These are phyloP conservation scores for Stichodactyla mertensii DNA, from an alignment of 64 coral and sea anemone genomes.

Conservation along the genomic window DNA sequence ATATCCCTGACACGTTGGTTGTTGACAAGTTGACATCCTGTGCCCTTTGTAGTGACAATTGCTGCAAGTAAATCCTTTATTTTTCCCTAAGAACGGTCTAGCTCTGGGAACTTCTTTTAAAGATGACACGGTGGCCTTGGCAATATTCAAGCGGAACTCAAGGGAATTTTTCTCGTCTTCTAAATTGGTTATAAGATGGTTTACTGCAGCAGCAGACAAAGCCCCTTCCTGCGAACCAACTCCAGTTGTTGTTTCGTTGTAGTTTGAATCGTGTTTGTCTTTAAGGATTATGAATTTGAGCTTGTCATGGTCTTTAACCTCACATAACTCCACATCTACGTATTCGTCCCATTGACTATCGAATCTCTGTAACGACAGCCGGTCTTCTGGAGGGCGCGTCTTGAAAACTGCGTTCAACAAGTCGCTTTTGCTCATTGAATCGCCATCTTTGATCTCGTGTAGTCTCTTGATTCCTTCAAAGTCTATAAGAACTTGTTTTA, in stretches of 20 bases:
- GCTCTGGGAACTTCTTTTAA: constrained; percentile 16
- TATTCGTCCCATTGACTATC: constrained; percentile 8
- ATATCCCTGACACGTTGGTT: constrained; percentile 20
- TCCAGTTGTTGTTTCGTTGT: background rate
- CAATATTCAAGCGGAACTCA: constrained; percentile 13
- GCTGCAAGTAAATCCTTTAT: constrained; percentile 25
- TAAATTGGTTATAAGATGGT: constrained; percentile 16
- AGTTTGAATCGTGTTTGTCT: constrained; percentile 10
- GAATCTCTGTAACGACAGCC: constrained; percentile 27
- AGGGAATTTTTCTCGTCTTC: constrained; percentile 22
- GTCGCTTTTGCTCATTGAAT: constrained; percentile 1
- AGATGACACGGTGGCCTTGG: constrained; percentile 23
- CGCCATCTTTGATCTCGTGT: background rate
- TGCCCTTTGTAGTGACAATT: constrained; percentile 33
- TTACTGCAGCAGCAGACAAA: background rate
- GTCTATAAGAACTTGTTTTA: background rate
- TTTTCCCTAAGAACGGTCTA: constrained; percentile 15
- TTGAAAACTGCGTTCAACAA: background rate
- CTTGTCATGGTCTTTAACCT: constrained; percentile 18
- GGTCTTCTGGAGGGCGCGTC: background rate
- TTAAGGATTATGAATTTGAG: background rate
- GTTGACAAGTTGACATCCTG: constrained; percentile 11
- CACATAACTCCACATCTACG: constrained; percentile 17
- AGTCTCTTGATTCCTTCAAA: background rate
- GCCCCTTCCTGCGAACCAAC: background rate